Evolutionary conservation across 2,888 invertebrate species (phyloP), one percentile per base, ranked within the genome.

Genomic region (Trimorus sp.): DNA sequence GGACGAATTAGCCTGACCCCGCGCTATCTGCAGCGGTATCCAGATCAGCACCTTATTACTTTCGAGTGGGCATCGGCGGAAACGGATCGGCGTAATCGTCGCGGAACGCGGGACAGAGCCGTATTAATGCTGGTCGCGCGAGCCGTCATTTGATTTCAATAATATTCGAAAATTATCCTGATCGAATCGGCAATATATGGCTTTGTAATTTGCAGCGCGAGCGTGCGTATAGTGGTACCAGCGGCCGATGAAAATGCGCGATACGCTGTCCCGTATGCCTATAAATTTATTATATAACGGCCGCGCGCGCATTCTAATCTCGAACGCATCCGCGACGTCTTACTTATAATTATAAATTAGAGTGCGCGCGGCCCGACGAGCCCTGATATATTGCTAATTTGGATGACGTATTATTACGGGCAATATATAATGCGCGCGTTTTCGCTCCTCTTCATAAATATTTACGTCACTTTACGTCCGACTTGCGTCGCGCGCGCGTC

Each of bases 211-310:
- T 62, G 26, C 40, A 59, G 45, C 70, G 62, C 49, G 48, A 56
- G 12, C 26, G 51, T 40, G 51, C 62, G 1, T 14, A 7, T 54
- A 48, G 48, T n/a, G 42, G 38, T 16, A 51, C 53, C 36, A 56
- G 42, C 37, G 48, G 8, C 63, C 16, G 70, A 70, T 77, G 65
- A 59, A 71, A 65, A 65, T 70, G 59, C 15, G 26, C 26, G 26
- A 40, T 70, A 59, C 15, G 26, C 26, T 26, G 36, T 63, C 48
- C 56, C 37, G 63, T 58, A 45, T 45, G 12, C 36, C 58, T 53
- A 71, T 79, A 73, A 66, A 73, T 79, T 71, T 54, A 69, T 74
- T 79, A 45, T 53, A 38, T 69, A 69, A 74, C 62, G 78, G 70
- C 49, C 40, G 12, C 42, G 63, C 51, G 62, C 6, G 12, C 12